Conservation (phyloP, 2,888 invertebrate species). For the Drosophila anomalipes region DNA sequence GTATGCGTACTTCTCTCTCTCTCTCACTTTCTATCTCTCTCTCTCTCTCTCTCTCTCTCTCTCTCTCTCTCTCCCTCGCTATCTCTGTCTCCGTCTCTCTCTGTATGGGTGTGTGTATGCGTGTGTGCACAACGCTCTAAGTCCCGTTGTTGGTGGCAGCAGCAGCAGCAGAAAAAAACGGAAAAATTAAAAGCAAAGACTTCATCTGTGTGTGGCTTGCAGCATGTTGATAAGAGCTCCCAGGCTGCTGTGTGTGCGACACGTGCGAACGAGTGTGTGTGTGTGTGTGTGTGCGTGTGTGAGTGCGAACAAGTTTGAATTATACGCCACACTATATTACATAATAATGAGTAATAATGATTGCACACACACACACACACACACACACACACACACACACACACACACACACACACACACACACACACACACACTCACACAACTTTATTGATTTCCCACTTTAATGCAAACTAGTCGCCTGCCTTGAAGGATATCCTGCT, state of each 20-base stretch:
- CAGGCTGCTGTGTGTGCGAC: slow-evolving; percentile 46
- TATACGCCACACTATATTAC: slow-evolving; percentile 70
- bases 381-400: no score
- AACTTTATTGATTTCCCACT: slow-evolving; percentile 50
- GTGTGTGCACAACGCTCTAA: slow-evolving; percentile 22
- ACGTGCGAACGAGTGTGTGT: slow-evolving; percentile 3
- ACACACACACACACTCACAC: slow-evolving; percentile 30
- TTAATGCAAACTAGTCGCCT: slow-evolving; percentile 45
- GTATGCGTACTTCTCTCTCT: slow-evolving; percentile 6
- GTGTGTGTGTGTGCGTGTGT: slow-evolving; percentile 2
- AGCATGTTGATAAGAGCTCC: slow-evolving; percentile 75
- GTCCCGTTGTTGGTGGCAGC: slow-evolving; percentile 33
- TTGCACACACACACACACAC: slow-evolving; percentile 56
- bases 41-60: no score
- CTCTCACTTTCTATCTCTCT: not conserved
- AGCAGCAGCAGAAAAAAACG: slow-evolving; percentile 20
- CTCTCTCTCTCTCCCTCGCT: no score
- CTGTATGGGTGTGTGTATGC: not conserved
- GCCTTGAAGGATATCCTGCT: not conserved
- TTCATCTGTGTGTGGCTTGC: slow-evolving; percentile 76
- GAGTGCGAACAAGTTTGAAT: slow-evolving; percentile 56
- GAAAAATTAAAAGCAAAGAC: slow-evolving; percentile 79
- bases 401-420: slow-evolving; percentile 33
- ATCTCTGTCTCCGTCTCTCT: not conserved
- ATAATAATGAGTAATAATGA: slow-evolving; percentile 77